A percentile compares a stretch with the other conserved stretches of the same genome.
phyloP scores from a whole-genome alignment of 2,113 vertebrate genomes.

The Isichthys henryi region DNA sequence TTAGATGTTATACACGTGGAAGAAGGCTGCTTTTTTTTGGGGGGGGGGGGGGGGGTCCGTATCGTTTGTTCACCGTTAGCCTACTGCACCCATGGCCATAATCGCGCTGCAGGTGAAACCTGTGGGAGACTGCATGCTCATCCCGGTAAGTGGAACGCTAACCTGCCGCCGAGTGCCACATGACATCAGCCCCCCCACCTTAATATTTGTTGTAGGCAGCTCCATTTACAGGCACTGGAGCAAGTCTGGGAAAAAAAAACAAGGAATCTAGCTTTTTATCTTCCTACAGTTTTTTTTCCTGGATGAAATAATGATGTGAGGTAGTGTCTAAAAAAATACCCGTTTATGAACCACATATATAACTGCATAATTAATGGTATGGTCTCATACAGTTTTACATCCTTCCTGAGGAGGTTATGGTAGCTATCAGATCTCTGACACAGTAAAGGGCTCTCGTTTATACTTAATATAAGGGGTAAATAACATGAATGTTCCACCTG shows the following conservation, averaged over 20 bases:
- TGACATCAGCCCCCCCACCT: too few species aligned
- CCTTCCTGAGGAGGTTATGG: not conserved
- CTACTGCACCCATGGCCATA: not conserved
- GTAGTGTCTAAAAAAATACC: not conserved
- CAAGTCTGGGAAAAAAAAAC: too few species aligned
- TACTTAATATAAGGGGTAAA: not conserved
- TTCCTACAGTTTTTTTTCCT: not conserved
- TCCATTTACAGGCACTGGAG: too few species aligned
- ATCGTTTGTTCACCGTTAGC: not conserved
- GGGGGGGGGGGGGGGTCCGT: too few species aligned
- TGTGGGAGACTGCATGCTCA: too few species aligned
- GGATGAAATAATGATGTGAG: not conserved
- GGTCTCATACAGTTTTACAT: not conserved
- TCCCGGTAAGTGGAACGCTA: too few species aligned
- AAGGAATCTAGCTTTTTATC: not conserved
- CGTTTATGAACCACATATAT: not conserved
- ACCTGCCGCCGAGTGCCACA: too few species aligned
- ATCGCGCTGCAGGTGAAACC: too few species aligned
- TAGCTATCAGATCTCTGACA: not conserved
- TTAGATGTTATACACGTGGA: not conserved
- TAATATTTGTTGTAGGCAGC: too few species aligned
- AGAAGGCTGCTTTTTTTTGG: not conserved
- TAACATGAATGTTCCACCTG: not conserved
- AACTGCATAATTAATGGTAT: not conserved
- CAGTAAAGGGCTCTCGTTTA: not conserved